Conservation (phyloP, 2,888 invertebrate genomes). For the Deilephila elpenor region DNA sequence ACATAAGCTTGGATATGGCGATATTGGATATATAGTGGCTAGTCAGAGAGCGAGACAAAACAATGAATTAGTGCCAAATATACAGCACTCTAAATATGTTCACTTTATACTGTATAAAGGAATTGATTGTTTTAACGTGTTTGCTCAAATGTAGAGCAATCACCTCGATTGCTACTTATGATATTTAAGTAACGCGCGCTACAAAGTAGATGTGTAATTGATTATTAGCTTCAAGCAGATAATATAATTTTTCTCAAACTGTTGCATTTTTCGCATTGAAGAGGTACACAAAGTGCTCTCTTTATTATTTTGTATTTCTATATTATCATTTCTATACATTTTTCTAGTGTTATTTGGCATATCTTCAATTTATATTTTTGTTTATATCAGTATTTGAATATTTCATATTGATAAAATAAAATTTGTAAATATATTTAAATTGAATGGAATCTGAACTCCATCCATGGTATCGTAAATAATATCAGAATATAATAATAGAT, state of each 20-base stretch:
- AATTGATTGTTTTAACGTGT: slow-evolving; percentile 54
- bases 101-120: slow-evolving; percentile 45
- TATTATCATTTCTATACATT: slow-evolving; percentile 12
- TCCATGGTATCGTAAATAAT: slow-evolving; percentile 13
- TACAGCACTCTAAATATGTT: slow-evolving; percentile 63
- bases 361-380: slow-evolving; percentile 2
- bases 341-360: slow-evolving; percentile 7
- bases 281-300: slow-evolving; percentile 4
- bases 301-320: background rate
- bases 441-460: slow-evolving; percentile 17
- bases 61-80: slow-evolving; percentile 72
- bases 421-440: background rate
- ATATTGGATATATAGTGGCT: slow-evolving; percentile 50
- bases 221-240: slow-evolving; percentile 40
- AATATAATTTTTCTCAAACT: slow-evolving; percentile 31
- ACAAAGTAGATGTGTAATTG: slow-evolving; percentile 31
- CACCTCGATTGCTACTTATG: slow-evolving; percentile 46
- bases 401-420: background rate
- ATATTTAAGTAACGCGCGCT: slow-evolving; percentile 40
- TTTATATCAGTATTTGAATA: slow-evolving; percentile 10
- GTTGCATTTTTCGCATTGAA: slow-evolving; percentile 23
- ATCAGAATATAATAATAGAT: background rate
- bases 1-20: slow-evolving; percentile 41
- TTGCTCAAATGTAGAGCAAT: slow-evolving; percentile 53
- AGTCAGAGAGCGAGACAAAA: slow-evolving; percentile 62